These are phyloP conservation scores for Chamaedrilus cognettii DNA, from an alignment of 2,888 invertebrate genomes.

Conservation along the genomic window DNA sequence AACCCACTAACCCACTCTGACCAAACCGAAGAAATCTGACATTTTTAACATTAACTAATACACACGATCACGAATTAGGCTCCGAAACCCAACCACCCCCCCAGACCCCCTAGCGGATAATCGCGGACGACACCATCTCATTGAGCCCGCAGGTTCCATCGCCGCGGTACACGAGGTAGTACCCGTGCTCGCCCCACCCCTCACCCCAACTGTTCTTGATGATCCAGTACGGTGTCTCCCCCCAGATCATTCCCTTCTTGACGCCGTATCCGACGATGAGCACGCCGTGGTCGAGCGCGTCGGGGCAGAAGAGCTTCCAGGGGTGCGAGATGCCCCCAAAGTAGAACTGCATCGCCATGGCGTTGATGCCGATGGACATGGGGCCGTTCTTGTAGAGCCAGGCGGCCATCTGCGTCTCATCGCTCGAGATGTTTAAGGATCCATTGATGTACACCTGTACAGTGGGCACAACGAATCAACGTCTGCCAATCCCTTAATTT, in stretches of 20 bases:
- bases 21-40: too few relatives aligned
- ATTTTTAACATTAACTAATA: too few relatives aligned
- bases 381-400: constrained; percentile 90
- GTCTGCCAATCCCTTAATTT: too few relatives aligned
- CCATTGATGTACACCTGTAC: constrained; percentile 67
- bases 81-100: too few relatives aligned
- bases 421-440: constrained; percentile 80
- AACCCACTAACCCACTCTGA: too few relatives aligned
- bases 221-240: constrained; percentile 76
- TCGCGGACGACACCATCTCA: constrained; percentile 84
- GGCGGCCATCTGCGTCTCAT: constrained; percentile 87
- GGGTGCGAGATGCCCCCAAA: constrained; percentile 94
- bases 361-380: constrained; percentile 93
- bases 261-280: constrained; percentile 90
- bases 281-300: constrained; percentile 89
- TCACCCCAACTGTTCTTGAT: constrained; percentile 95
- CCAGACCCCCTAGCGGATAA: constrained; percentile 45
- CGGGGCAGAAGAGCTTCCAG: constrained; percentile 78
- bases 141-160: constrained; percentile 95
- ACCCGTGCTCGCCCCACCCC: constrained; percentile 92
- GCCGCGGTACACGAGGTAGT: constrained; percentile 91
- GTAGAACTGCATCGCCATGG: constrained; percentile 94
- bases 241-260: constrained; percentile 19
- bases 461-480: background rate
- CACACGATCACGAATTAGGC: too few relatives aligned